Evolutionary conservation across 1,140 invertebrate genomes (phyloP).

Genomic region (Drosophila pachea): DNA sequence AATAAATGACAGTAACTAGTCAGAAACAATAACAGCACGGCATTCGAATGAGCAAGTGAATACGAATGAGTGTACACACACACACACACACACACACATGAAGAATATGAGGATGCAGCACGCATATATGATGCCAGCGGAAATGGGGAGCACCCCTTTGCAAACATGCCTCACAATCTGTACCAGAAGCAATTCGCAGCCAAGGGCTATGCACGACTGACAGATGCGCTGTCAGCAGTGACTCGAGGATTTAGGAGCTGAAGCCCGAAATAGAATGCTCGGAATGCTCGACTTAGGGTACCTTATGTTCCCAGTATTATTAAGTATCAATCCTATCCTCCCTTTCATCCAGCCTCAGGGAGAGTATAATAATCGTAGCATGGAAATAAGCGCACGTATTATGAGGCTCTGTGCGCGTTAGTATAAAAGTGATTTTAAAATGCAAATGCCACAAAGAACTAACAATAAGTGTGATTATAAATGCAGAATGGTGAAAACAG

Average conservation of each 20-base stretch:
- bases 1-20: slow-evolving; percentile 66
- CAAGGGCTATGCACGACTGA: background rate
- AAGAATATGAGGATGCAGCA: slow-evolving; percentile 1
- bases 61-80: slow-evolving; percentile 11
- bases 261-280: background rate
- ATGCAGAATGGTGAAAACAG: slow-evolving; percentile 8
- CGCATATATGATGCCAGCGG: slow-evolving; percentile 26
- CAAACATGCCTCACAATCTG: slow-evolving; percentile 23
- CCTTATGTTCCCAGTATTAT: background rate
- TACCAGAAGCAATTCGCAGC: background rate
- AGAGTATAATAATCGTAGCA: slow-evolving; percentile 11
- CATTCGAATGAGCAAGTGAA: slow-evolving; percentile 13
- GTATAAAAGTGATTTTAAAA: slow-evolving; percentile 51
- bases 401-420: slow-evolving; percentile 3
- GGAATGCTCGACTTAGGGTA: background rate
- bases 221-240: background rate
- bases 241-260: background rate
- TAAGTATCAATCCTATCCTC: background rate
- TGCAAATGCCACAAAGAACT: slow-evolving; percentile 49
- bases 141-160: slow-evolving; percentile 26
- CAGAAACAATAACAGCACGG: slow-evolving; percentile 43
- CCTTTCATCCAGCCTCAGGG: no score
- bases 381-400: slow-evolving; percentile 9
- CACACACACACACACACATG: background rate
- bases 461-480: slow-evolving; percentile 57